phyloP scores from a whole-genome alignment of 2,888 invertebrate genomes.

The Xanthia icteritia region DNA sequence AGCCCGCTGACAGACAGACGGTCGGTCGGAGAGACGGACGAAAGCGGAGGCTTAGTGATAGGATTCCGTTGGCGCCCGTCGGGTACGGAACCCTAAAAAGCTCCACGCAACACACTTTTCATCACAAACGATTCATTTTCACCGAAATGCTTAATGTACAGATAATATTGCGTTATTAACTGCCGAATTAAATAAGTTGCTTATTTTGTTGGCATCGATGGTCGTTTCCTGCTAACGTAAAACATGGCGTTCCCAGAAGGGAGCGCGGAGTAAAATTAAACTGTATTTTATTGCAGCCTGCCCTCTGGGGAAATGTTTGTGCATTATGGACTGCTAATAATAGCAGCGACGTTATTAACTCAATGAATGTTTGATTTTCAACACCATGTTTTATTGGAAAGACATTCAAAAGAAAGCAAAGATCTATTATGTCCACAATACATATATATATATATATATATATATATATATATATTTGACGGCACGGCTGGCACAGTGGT shows the following conservation, averaged over 20 bases:
- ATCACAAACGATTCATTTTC: conserved; percentile 16
- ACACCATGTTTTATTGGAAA: conserved; percentile 22
- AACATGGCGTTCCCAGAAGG: conserved; percentile 56
- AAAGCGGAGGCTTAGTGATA: no score
- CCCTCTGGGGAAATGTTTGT: conserved; percentile 45
- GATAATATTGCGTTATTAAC: conserved; percentile 45
- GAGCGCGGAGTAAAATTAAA: conserved; percentile 57
- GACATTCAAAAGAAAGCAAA: neutral
- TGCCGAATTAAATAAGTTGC: conserved; percentile 48
- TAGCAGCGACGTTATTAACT: conserved; percentile 45
- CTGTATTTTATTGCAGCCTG: conserved; percentile 59
- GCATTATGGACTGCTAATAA: conserved; percentile 55
- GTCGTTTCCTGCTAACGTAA: conserved; percentile 48
- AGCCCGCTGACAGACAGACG: no score
- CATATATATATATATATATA: no score
- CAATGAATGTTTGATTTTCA: conserved; percentile 41
- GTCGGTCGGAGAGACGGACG: no score
- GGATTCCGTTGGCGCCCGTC: no score
- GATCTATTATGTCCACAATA: no score
- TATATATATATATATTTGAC: no score
- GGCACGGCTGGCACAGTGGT: no score
- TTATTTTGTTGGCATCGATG: conserved; percentile 53
- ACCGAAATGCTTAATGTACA: conserved; percentile 42
- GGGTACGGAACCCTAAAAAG: neutral
- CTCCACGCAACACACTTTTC: conserved; percentile 15